A percentile compares a stretch with the other conserved stretches of the same genome.
Evolutionary conservation across 2,113 vertebrate genomes (phyloP).

Genomic region (Carassius gibelio): DNA sequence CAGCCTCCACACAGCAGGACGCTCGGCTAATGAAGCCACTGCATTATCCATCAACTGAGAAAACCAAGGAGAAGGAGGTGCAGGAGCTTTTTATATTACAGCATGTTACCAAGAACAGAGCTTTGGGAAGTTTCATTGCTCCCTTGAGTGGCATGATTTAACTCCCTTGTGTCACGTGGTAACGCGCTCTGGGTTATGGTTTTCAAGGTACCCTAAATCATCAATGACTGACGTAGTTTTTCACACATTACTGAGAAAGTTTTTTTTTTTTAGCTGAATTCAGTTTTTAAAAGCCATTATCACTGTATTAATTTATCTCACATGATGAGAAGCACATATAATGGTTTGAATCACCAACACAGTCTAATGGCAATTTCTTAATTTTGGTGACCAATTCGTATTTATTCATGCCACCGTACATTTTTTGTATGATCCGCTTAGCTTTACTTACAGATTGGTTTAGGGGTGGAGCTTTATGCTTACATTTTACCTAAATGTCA

Average conservation of each 20-base stretch:
- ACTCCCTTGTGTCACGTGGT: background rate
- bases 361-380: no score
- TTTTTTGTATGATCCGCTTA: no score
- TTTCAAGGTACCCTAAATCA: constrained; percentile 1
- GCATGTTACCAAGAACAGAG: background rate
- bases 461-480: no score
- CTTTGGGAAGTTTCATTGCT: constrained; percentile 9
- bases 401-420: no score
- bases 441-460: no score
- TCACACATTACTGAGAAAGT: background rate
- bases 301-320: background rate
- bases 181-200: background rate
- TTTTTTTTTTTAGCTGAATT: background rate
- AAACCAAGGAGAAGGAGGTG: background rate
- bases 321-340: background rate
- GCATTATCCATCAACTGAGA: constrained; percentile 25
- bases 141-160: background rate
- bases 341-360: background rate
- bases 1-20: constrained; percentile 37
- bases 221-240: background rate
- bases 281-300: background rate
- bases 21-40: constrained; percentile 32
- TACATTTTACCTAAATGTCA: no score
- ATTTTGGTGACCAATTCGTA: no score
- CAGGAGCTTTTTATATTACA: no score